Evolutionary conservation across 2,797 vertebrate species (phyloP), one percentile per base, ranked within the genome.

Genomic region (Gymnoscopelus braueri): DNA sequence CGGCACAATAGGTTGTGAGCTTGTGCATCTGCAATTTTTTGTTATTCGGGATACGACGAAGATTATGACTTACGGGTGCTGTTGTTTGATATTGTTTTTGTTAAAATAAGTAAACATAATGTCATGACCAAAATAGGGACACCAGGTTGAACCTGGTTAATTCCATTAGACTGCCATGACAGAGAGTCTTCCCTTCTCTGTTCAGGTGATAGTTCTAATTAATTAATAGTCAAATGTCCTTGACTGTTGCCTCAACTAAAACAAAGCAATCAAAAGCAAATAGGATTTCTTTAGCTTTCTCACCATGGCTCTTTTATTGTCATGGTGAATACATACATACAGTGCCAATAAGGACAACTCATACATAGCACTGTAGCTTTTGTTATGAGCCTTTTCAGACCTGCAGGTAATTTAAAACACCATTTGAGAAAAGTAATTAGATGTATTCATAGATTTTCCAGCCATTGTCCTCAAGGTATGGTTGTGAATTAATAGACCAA

Each of bases 351-450:
- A 72, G 78, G 63, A 55, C 63, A 63, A 59, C 3, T 9, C 24
- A 51, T 24, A 52, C 1, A 44, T 44, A 44, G 39, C 15, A 63
- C 29, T 44, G 23, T 14, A 19, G 26, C 62, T 44, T 74, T 82
- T 75, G 68, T 75, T 48, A 49, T 67, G 19, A 32, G 13, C 58
- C 52, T 48, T 51, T 67, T 75, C 56, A 61, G 55, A 4, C 7
- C 50, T 32, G 1, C 15, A 50, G 12, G 5, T 9, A 65, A 68
- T 79, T 67, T 71, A 76, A 57, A 84, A 75, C 78, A 75, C 75
- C 58, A 78, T 74, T 80, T 29, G 53, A 7, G 24, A 9, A 29
- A 75, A 75, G 64, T 78, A 85, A 88, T 88, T 81, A 69, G 39
- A 73, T 82, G 74, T 71, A 65, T 67, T 64, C 44, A 15, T 55